Evolutionary conservation across 2,888 invertebrate genomes (phyloP).

Genomic region (Watsonalla binaria): DNA sequence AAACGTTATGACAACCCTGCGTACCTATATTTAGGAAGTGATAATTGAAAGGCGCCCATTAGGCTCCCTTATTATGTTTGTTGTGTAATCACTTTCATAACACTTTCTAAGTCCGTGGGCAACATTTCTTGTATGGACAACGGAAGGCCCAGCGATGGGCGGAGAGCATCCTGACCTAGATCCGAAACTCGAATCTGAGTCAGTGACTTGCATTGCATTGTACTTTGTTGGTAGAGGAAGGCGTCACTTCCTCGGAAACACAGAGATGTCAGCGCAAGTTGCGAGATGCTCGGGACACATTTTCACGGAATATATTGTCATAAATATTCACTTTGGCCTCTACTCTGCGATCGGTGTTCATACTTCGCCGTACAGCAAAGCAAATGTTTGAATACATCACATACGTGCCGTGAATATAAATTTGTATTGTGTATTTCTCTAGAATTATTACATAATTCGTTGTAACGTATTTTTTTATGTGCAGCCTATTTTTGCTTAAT

Average conservation of each 20-base stretch:
- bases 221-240: slow-evolving; percentile 7
- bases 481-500: neutral
- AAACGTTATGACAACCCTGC: neutral
- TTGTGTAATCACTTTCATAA: neutral
- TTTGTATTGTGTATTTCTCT: neutral
- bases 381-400: slow-evolving; percentile 36
- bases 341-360: slow-evolving; percentile 20
- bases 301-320: slow-evolving; percentile 46
- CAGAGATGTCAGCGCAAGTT: slow-evolving; percentile 4
- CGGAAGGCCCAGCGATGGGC: neutral
- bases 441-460: neutral
- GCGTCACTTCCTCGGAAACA: slow-evolving; percentile 17
- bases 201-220: neutral
- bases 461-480: neutral
- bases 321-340: slow-evolving; percentile 40
- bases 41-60: neutral
- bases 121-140: neutral
- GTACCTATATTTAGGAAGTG: neutral
- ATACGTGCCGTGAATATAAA: neutral
- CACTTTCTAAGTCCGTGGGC: neutral
- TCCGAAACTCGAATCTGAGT: neutral
- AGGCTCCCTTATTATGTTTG: neutral
- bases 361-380: slow-evolving; percentile 28
- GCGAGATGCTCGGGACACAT: slow-evolving; percentile 33
- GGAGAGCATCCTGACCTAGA: neutral